These are phyloP conservation scores for Serrognathus titanus DNA, from an alignment of 2,888 invertebrate genomes.

Conservation along the genomic window DNA sequence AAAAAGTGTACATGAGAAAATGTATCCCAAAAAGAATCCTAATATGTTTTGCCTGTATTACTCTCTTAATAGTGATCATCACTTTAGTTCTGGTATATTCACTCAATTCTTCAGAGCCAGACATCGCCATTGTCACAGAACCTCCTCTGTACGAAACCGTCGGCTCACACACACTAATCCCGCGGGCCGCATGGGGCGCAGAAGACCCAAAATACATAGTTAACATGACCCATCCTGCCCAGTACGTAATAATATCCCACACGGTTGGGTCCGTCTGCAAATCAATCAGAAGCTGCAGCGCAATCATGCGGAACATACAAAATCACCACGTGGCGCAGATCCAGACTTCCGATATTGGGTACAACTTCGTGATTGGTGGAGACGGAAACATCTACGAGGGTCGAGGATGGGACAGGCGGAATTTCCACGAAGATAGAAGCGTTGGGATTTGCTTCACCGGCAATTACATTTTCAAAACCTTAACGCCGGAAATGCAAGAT, in stretches of 20 bases:
- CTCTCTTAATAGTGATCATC: neutral
- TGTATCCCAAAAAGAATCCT: slow-evolving; percentile 7
- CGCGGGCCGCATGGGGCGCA: slow-evolving; percentile 43
- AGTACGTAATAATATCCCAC: slow-evolving; percentile 53
- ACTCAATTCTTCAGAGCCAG: neutral
- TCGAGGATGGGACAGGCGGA: slow-evolving; percentile 53
- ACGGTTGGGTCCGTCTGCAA: slow-evolving; percentile 51
- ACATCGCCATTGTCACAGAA: neutral
- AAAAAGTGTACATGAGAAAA: neutral
- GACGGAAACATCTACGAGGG: slow-evolving; percentile 56
- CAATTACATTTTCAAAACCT: slow-evolving; percentile 47
- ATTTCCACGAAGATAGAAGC: slow-evolving; percentile 50
- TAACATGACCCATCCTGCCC: slow-evolving; percentile 44
- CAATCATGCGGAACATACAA: slow-evolving; percentile 50
- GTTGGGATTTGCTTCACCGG: slow-evolving; percentile 53
- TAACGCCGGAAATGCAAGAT: slow-evolving; percentile 48
- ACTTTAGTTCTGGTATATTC: neutral
- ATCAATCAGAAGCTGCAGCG: slow-evolving; percentile 47
- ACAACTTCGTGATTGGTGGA: slow-evolving; percentile 54
- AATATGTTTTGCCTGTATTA: slow-evolving; percentile 5
- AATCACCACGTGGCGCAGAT: slow-evolving; percentile 47
- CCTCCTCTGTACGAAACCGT: too few relatives aligned
- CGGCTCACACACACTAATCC: slow-evolving; percentile 2
- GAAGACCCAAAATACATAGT: slow-evolving; percentile 53
- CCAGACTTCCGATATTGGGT: slow-evolving; percentile 49